Percentiles rank a stretch among this genome's conserved stretches.
These are phyloP conservation scores for Frieseomelitta varia DNA, from an alignment of 1,140 invertebrate genomes.

Conservation along the genomic window DNA sequence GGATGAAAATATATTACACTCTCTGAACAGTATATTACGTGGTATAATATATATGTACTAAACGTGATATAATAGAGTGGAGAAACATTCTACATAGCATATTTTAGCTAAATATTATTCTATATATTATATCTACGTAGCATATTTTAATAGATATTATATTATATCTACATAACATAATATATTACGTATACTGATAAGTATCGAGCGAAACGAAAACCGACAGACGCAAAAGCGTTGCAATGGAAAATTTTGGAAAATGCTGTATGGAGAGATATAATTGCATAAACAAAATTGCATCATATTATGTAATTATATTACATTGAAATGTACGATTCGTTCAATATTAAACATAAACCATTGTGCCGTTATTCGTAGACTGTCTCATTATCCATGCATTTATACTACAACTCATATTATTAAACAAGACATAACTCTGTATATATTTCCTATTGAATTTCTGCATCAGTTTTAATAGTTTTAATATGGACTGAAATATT, in stretches of 20 bases:
- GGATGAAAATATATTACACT: neutral
- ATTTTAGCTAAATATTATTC: too few species aligned
- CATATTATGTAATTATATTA: neutral
- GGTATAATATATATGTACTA: too few species aligned
- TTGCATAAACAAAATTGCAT: neutral
- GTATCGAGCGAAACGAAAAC: neutral
- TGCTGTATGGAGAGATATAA: neutral
- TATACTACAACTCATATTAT: too few species aligned
- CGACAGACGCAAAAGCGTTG: too few species aligned
- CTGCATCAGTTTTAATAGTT: neutral
- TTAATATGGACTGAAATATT: neutral
- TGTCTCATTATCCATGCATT: too few species aligned
- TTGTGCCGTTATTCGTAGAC: neutral
- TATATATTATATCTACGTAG: too few species aligned
- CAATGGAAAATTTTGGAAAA: neutral
- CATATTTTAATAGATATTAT: too few species aligned
- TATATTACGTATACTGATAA: neutral
- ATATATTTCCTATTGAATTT: neutral
- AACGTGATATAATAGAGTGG: too few species aligned
- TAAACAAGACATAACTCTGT: too few species aligned
- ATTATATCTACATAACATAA: too few species aligned
- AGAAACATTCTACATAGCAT: too few species aligned
- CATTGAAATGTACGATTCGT: neutral
- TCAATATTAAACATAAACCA: neutral
- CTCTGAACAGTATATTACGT: neutral